Evolutionary conservation across 1,140 invertebrate species (phyloP).

Genomic region (Yoshiicerus persimilis): DNA sequence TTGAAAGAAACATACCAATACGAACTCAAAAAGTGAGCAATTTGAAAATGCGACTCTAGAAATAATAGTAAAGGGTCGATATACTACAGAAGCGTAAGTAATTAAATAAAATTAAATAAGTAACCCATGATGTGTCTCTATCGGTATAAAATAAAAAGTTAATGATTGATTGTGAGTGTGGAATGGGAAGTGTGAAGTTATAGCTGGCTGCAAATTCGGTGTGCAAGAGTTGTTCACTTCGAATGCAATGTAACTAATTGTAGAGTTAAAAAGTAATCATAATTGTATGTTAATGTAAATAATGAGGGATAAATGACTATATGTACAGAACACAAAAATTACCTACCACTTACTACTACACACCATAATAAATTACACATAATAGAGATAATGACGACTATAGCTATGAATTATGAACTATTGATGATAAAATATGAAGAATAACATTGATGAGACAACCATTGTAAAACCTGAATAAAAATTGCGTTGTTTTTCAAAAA

Average conservation of each 20-base stretch:
- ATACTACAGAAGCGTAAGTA: too few species aligned
- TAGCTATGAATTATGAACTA: not conserved
- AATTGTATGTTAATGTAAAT: not conserved
- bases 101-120: not conserved
- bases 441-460: not conserved
- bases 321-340: not conserved
- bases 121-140: not conserved
- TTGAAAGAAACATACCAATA: not conserved
- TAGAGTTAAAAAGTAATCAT: not conserved
- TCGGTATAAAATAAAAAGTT: not conserved
- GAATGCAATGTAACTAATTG: not conserved
- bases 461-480: slow-evolving; percentile 4
- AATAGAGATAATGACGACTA: not conserved
- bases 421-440: not conserved
- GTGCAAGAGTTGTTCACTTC: not conserved
- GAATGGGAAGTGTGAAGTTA: not conserved
- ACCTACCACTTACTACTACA: not conserved
- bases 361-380: not conserved
- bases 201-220: not conserved
- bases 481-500: not conserved
- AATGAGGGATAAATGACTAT: not conserved
- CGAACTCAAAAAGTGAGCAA: not conserved
- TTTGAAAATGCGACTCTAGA: not conserved
- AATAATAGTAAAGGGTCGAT: not conserved
- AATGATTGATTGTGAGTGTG: not conserved